A percentile compares a stretch with the other conserved stretches of the same genome.
These are phyloP conservation scores for Calidris pygmaea DNA, from an alignment of 2,113 vertebrate genomes.

Conservation along the genomic window DNA sequence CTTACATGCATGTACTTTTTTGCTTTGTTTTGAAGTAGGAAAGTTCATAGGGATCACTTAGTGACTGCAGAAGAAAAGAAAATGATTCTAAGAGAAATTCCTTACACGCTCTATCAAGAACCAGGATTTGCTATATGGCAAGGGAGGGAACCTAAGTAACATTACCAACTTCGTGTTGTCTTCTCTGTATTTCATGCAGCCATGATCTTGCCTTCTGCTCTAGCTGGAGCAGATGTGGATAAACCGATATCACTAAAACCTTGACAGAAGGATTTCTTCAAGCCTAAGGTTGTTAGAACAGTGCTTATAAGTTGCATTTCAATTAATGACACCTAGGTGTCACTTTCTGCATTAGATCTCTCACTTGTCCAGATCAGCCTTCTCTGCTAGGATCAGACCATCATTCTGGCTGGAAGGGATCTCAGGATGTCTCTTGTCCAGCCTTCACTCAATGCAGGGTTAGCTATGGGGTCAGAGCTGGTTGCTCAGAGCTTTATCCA, in stretches of 20 bases:
- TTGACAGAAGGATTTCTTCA: not conserved
- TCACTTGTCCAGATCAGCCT: not conserved
- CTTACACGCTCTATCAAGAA: not conserved
- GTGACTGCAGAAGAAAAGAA: not conserved
- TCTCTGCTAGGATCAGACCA: not conserved
- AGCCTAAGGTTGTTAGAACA: not conserved
- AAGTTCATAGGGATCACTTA: not conserved
- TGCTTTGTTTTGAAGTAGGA: not conserved
- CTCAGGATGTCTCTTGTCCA: not conserved
- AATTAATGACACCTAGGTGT: conserved; percentile 4
- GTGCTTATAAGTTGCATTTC: not conserved
- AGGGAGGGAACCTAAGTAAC: not conserved
- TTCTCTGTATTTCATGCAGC: not conserved
- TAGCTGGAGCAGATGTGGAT: not conserved
- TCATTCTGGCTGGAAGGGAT: not conserved
- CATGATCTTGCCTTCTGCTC: not conserved
- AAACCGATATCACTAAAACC: not conserved
- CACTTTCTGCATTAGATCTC: not conserved
- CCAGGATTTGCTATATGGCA: not conserved
- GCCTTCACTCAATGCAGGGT: not conserved
- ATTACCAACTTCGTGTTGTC: not conserved
- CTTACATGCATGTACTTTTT: not conserved
- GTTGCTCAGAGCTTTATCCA: not conserved
- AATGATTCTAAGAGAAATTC: not conserved
- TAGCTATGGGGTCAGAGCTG: not conserved